A percentile compares a stretch with the other conserved stretches of the same genome.
Evolutionary conservation across 1,140 invertebrate genomes (phyloP).

Genomic region (Artemia franciscana): DNA sequence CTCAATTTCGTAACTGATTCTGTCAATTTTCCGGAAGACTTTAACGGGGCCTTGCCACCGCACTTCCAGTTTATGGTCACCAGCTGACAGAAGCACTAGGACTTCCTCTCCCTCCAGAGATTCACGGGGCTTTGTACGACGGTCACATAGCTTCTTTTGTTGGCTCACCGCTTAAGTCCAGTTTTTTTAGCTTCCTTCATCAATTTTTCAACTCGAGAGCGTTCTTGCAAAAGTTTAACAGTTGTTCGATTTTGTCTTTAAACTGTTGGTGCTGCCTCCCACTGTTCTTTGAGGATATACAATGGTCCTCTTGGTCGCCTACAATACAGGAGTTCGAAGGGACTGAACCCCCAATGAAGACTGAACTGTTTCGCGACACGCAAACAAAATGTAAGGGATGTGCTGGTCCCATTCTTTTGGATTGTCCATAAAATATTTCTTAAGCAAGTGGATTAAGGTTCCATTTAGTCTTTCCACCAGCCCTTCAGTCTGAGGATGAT

Average conservation of each 20-base stretch:
- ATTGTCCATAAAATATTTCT: constrained; percentile 12
- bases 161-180: not conserved
- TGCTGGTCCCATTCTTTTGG: constrained; percentile 17
- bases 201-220: too few species aligned
- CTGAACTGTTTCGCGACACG: constrained; percentile 13
- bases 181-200: not conserved
- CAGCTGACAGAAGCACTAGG: not conserved
- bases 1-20: not conserved
- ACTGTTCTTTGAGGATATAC: not conserved
- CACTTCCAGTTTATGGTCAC: not conserved
- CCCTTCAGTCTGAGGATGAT: constrained; percentile 16
- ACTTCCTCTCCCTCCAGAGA: not conserved
- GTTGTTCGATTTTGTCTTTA: not conserved
- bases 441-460: constrained; percentile 14
- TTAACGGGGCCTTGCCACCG: not conserved
- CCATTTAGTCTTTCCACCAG: constrained; percentile 14
- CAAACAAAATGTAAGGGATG: constrained; percentile 14
- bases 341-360: constrained; percentile 11
- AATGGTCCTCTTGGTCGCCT: constrained; percentile 1
- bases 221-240: too few species aligned
- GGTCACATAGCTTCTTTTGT: not conserved
- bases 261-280: not conserved
- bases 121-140: not conserved
- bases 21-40: not conserved
- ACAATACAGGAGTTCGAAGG: constrained; percentile 16